Conservation (phyloP, 2,113 vertebrate species). For the Chloropsis cyanopogon region DNA sequence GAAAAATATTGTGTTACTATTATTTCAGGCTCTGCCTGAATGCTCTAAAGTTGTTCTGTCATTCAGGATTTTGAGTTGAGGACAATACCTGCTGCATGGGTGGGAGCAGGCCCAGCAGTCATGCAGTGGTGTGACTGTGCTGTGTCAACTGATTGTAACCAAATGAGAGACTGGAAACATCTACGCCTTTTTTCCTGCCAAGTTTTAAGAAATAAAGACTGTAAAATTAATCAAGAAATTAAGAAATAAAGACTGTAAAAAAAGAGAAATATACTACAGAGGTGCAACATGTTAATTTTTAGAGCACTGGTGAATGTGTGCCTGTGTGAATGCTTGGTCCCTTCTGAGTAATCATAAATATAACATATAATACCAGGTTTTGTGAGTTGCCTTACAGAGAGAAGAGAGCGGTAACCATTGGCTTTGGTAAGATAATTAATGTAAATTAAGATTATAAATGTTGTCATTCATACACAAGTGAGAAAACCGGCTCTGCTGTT, state of each 20-base stretch:
- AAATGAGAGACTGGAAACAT: neutral
- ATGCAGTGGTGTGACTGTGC: accelerated
- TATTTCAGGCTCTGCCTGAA: neutral
- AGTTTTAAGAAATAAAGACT: neutral
- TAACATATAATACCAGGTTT: neutral
- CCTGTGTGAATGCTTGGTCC: neutral
- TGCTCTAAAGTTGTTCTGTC: neutral
- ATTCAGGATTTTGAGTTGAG: neutral
- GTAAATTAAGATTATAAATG: neutral
- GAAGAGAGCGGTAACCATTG: neutral
- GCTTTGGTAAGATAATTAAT: neutral
- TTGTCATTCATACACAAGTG: neutral
- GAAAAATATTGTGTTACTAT: neutral
- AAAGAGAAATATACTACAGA: neutral
- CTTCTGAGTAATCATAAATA: neutral
- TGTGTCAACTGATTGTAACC: neutral
- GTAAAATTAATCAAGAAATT: neutral
- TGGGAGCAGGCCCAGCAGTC: neutral
- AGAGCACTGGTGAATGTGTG: neutral
- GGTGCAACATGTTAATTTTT: neutral
- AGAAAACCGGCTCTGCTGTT: neutral
- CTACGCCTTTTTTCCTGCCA: neutral
- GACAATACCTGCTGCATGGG: neutral
- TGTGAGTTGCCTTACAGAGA: neutral
- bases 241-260: neutral